These are phyloP conservation scores for Lepidotrigona ventralis DNA, from an alignment of 1,140 invertebrate species.

Conservation along the genomic window DNA sequence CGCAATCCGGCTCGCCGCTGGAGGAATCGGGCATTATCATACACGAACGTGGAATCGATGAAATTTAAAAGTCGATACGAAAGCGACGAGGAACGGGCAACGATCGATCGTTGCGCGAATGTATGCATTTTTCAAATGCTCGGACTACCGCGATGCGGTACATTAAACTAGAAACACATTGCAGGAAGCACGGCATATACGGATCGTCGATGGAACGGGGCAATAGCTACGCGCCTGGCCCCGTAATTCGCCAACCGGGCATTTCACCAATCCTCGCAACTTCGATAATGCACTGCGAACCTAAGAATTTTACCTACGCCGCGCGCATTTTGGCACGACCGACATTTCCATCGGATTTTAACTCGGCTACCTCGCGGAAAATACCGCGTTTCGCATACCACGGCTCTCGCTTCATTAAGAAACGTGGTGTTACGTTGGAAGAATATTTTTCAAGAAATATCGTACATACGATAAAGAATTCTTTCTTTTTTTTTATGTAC, in stretches of 20 bases:
- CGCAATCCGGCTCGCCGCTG: not conserved
- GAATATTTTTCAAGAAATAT: not conserved
- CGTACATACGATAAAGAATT: no score
- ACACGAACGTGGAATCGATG: slow-evolving; percentile 30
- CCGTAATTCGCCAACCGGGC: slow-evolving; percentile 25
- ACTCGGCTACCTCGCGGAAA: not conserved
- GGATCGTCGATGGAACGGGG: slow-evolving; percentile 40
- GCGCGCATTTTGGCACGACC: slow-evolving; percentile 17
- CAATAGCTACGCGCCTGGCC: not conserved
- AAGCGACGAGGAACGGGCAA: not conserved
- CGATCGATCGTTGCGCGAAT: slow-evolving; percentile 29
- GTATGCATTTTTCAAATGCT: slow-evolving; percentile 52
- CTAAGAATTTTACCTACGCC: slow-evolving; percentile 25
- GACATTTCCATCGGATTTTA: not conserved
- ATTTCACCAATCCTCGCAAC: slow-evolving; percentile 41
- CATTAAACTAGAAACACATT: slow-evolving; percentile 54
- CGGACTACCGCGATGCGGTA: slow-evolving; percentile 38
- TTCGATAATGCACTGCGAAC: slow-evolving; percentile 34
- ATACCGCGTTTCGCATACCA: not conserved
- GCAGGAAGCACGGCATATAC: slow-evolving; percentile 33
- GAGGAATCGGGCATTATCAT: slow-evolving; percentile 36
- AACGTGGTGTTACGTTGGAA: no score
- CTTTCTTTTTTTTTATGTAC: no score
- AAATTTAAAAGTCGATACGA: slow-evolving; percentile 49
- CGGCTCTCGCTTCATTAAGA: no score